Percentiles rank a stretch among this genome's conserved stretches.
Evolutionary conservation across 2,888 invertebrate genomes (phyloP).

Genomic region (Drosophila nr. medialis): DNA sequence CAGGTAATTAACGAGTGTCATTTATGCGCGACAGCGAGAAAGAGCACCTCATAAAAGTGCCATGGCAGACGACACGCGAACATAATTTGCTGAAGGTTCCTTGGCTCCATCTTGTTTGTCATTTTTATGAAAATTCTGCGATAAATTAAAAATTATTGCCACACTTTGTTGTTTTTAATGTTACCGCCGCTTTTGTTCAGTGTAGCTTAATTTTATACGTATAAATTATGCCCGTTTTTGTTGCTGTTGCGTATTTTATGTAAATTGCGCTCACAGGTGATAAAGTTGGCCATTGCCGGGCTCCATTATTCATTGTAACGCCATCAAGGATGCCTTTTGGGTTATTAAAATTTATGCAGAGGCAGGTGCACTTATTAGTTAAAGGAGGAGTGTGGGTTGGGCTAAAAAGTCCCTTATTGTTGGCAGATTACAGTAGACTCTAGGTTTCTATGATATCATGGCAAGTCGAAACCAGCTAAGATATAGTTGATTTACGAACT

Average conservation of each 20-base stretch:
- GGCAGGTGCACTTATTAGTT: conserved; percentile 45
- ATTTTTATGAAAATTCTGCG: conserved; percentile 72
- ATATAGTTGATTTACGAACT: neutral
- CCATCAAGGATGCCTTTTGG: conserved; percentile 47
- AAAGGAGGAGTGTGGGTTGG: neutral
- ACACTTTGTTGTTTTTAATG: conserved; percentile 51
- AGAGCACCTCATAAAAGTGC: conserved; percentile 71
- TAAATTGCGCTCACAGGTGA: conserved; percentile 70
- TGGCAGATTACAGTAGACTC: neutral
- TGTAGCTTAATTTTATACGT: conserved; percentile 65
- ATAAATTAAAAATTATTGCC: conserved; percentile 79
- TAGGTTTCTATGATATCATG: neutral
- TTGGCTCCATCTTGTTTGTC: conserved; percentile 28
- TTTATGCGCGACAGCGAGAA: conserved; percentile 58
- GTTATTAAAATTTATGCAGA: conserved; percentile 68
- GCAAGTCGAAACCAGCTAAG: neutral
- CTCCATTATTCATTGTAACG: conserved; percentile 68
- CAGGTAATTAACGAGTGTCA: conserved; percentile 78
- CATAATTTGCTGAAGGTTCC: conserved; percentile 69
- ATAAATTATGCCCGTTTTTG: conserved; percentile 29
- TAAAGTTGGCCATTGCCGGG: conserved; percentile 56
- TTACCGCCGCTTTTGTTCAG: conserved; percentile 54
- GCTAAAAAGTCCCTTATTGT: neutral
- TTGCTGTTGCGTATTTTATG: conserved; percentile 55
- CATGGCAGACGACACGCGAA: conserved; percentile 67